These are phyloP conservation scores for Remorina albescens DNA, from an alignment of 2,797 vertebrate species.

Conservation along the genomic window DNA sequence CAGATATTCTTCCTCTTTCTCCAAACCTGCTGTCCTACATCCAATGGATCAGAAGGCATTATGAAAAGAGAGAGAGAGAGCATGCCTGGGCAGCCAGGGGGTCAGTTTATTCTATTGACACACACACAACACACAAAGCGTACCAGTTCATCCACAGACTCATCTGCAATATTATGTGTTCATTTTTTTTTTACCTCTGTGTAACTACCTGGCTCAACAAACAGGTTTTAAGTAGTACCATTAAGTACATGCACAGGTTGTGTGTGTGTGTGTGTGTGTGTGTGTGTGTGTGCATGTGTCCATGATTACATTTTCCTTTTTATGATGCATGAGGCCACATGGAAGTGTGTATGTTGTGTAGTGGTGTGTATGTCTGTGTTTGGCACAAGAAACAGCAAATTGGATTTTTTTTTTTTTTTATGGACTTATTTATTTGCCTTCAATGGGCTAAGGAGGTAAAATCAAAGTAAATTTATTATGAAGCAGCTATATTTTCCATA, in stretches of 20 bases:
- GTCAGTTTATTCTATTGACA: constrained; percentile 23
- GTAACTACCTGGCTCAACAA: background rate
- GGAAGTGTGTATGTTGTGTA: background rate
- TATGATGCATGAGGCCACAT: background rate
- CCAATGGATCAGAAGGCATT: constrained; percentile 30
- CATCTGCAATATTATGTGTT: no score
- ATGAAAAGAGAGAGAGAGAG: background rate
- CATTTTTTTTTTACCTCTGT: background rate
- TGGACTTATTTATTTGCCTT: background rate
- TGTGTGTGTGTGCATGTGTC: constrained; percentile 14
- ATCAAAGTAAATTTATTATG: background rate
- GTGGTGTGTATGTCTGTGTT: background rate
- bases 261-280: constrained; percentile 24
- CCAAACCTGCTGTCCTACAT: background rate
- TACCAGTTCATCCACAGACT: background rate
- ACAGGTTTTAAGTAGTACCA: background rate
- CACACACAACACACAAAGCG: background rate
- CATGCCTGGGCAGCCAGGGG: background rate
- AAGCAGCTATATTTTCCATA: background rate
- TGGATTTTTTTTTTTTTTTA: background rate
- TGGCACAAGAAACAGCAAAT: background rate
- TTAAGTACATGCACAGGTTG: background rate
- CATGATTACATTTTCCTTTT: background rate
- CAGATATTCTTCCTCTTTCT: background rate
- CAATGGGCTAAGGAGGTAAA: background rate